phyloP scores from a whole-genome alignment of 2,113 vertebrate species.

The Pachycephala philippinensis region DNA sequence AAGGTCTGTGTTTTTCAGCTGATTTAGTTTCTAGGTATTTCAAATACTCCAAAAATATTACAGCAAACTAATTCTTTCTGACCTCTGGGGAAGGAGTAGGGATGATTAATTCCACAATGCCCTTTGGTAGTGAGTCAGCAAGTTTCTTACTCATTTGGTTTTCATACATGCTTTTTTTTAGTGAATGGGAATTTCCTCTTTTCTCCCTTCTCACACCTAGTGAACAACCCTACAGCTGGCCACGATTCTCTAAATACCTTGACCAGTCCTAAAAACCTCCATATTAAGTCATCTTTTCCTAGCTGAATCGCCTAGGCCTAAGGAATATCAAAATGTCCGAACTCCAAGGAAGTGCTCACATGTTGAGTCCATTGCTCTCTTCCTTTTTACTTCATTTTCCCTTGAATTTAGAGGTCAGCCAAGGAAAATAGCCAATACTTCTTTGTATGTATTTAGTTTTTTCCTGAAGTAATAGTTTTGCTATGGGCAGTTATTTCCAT shows the following conservation, averaged over 20 bases:
- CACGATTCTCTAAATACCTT: neutral
- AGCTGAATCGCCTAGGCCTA: neutral
- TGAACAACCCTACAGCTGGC: neutral
- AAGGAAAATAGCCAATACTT: neutral
- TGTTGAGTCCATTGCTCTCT: neutral
- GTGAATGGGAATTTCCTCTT: slow-evolving; percentile 41
- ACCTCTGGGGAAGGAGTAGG: neutral
- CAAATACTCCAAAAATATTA: slow-evolving; percentile 17
- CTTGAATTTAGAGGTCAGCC: neutral
- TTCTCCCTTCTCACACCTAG: slow-evolving; percentile 39
- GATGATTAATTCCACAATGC: slow-evolving; percentile 8
- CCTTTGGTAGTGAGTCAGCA: slow-evolving; percentile 37
- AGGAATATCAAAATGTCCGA: neutral
- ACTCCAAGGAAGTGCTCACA: neutral
- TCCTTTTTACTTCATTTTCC: neutral
- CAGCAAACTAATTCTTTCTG: slow-evolving; percentile 16
- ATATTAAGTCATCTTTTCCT: neutral
- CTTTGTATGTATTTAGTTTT: neutral
- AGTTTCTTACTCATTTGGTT: slow-evolving; percentile 33
- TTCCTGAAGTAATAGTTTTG: neutral
- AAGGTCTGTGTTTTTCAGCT: neutral
- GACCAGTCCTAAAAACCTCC: neutral
- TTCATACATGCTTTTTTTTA: neutral
- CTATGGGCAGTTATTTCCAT: neutral
- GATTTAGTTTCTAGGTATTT: slow-evolving; percentile 16